A percentile compares a stretch with the other conserved stretches of the same genome.
phyloP scores from a whole-genome alignment of 2,797 vertebrate species.

The Gallirallus australis region DNA sequence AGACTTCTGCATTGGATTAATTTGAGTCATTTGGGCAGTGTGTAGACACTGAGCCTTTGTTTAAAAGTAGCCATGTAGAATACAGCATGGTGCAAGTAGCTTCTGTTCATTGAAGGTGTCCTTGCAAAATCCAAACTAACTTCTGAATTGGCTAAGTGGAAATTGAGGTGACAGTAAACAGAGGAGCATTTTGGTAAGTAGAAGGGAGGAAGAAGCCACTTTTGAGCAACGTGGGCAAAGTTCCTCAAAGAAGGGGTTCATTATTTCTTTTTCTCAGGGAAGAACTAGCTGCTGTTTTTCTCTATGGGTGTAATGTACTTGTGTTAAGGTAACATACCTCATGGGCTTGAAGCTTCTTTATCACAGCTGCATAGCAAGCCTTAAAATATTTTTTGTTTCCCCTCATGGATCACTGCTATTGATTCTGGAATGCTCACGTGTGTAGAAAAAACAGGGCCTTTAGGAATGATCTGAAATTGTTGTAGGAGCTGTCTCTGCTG shows the following conservation, averaged over 20 bases:
- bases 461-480: background rate
- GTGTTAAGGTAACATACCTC: background rate
- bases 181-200: background rate
- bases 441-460: background rate
- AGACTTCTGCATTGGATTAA: fast-evolving
- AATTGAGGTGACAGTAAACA: background rate
- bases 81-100: fast-evolving
- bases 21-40: background rate
- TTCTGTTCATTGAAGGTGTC: background rate
- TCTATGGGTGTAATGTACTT: fast-evolving
- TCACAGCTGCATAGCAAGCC: background rate
- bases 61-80: background rate
- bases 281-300: background rate
- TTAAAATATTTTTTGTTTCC: background rate
- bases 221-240: background rate
- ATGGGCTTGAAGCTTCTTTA: background rate
- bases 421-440: background rate
- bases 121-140: background rate
- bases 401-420: background rate
- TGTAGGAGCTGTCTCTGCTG: background rate
- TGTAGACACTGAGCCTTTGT: background rate
- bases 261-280: background rate
- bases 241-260: background rate
- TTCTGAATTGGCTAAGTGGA: background rate
- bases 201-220: background rate